Percentiles rank a stretch among this genome's conserved stretches.
Evolutionary conservation across 2,888 invertebrate species (phyloP).

Genomic region (Habrosyne pyritoides): DNA sequence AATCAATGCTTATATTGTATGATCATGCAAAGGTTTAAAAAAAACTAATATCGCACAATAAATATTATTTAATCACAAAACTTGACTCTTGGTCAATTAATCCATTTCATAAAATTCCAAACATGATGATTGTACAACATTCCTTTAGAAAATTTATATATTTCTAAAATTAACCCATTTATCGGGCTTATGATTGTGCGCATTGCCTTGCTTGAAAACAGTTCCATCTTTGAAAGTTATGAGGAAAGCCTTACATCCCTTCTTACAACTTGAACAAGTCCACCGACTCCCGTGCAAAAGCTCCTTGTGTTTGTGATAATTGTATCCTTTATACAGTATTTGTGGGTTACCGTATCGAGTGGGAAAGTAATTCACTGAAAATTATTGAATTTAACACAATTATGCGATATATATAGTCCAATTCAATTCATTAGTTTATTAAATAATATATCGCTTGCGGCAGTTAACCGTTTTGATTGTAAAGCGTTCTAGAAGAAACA

Average conservation of each 20-base stretch:
- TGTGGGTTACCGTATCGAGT: not conserved
- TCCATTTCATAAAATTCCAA: too few species aligned
- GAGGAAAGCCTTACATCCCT: not conserved
- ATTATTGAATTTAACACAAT: not conserved
- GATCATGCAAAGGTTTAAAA: not conserved
- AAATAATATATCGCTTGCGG: too few species aligned
- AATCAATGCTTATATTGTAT: not conserved
- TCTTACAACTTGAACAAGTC: slow-evolving; percentile 1
- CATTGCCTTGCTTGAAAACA: not conserved
- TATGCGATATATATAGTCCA: not conserved
- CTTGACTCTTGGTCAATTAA: not conserved
- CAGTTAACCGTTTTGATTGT: too few species aligned
- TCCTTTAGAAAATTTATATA: not conserved
- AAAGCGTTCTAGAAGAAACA: too few species aligned
- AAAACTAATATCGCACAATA: not conserved
- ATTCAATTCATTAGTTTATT: not conserved
- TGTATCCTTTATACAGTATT: not conserved
- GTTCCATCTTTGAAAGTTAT: not conserved
- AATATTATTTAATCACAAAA: not conserved
- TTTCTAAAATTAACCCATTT: not conserved
- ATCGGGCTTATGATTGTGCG: not conserved
- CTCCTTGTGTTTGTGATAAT: not conserved
- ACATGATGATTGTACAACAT: too few species aligned
- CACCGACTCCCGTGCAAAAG: not conserved
- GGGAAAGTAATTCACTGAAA: not conserved